Base-by-base conservation (phyloP, 2,888 invertebrate species). In the Pseudococcus longispinus region DNA sequence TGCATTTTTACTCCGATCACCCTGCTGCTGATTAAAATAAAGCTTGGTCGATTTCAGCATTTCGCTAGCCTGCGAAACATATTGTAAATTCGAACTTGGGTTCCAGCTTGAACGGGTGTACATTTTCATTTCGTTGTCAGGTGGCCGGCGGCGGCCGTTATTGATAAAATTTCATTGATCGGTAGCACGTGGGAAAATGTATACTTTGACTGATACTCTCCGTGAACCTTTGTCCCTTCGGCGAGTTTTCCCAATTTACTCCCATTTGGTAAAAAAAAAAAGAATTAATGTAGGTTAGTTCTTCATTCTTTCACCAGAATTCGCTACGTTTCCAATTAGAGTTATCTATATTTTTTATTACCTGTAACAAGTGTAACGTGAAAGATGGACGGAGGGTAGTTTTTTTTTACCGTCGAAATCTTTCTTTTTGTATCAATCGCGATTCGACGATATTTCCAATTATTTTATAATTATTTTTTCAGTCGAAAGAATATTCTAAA, bases 131-230 rank as follows among this genome's bases (percentile, higher is more conserved):
- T 74, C 32, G 74, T 74, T 74, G 74, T 74, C 32, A 74, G 74
- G 74, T 74, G 29, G 74, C 74, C 74, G 74, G 70, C 26, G 26
- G 8, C 29, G 26, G 32, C 32, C 74, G 29, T 74, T 74, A 74
- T 74, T 74, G 74, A 74, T 74, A 74, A 74, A 74, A 74, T 74
- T 74, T 74, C 74, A 74, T 74, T 74, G 74, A 74, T 74, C 32
- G 29, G 74, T 18, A 74, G 74, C 74, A 74, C 74, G 74, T 74
- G 74, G 74, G 32, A 74, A 74, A 74, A 74, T 74, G 74, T 74
- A 18, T 32, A 32, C 74, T 74, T 32, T 74, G 74, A 74, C 74
- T 74, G 74, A 74, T 74, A 74, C 32, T 74, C 29, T 37, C 32
- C 74, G 74, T 32, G 74, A 74, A 74, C 74, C 74, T 74, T 74